These are phyloP conservation scores for Cladorhizidae sp. DNA, from an alignment of 37 sponge, comb jelly and placozoan genomes.

Conservation along the genomic window DNA sequence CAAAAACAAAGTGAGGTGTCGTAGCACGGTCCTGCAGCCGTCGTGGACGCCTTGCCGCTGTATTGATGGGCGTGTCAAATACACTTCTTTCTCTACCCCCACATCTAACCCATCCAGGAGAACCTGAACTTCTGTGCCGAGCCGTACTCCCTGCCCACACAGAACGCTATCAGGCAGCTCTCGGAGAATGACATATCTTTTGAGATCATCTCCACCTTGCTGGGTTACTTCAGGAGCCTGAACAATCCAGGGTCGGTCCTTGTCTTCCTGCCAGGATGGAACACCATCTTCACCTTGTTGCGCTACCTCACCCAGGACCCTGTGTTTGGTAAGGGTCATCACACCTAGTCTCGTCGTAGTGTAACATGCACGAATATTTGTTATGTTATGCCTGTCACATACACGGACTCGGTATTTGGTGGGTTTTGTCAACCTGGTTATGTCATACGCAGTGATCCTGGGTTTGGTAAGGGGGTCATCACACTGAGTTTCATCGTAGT, in stretches of 20 bases:
- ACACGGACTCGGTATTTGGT: no score
- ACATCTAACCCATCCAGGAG: constrained; percentile 15
- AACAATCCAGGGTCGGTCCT: constrained; percentile 64
- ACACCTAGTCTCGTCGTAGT: no score
- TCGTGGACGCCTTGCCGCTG: no score
- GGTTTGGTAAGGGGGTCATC: no score
- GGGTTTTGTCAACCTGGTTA: no score
- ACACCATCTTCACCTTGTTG: constrained; percentile 71
- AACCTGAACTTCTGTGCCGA: constrained; percentile 63
- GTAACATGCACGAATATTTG: neutral
- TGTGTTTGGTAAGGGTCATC: constrained; percentile 46
- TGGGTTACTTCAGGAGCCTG: constrained; percentile 57
- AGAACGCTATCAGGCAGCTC: constrained; percentile 45
- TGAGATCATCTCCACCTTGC: constrained; percentile 63
- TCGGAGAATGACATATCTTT: constrained; percentile 57
- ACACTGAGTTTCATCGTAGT: no score
- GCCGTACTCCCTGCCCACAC: constrained; percentile 45
- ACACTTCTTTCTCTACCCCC: neutral
- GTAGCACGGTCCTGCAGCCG: no score
- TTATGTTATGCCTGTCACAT: neutral
- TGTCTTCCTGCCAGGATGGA: constrained; percentile 87
- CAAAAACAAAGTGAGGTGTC: no score
- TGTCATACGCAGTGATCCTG: no score
- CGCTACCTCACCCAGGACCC: constrained; percentile 53
- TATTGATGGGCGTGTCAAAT: no score